Evolutionary conservation across 2,797 vertebrate genomes (phyloP), one percentile per base, ranked within the genome.

Genomic region (Muscicapa striata): DNA sequence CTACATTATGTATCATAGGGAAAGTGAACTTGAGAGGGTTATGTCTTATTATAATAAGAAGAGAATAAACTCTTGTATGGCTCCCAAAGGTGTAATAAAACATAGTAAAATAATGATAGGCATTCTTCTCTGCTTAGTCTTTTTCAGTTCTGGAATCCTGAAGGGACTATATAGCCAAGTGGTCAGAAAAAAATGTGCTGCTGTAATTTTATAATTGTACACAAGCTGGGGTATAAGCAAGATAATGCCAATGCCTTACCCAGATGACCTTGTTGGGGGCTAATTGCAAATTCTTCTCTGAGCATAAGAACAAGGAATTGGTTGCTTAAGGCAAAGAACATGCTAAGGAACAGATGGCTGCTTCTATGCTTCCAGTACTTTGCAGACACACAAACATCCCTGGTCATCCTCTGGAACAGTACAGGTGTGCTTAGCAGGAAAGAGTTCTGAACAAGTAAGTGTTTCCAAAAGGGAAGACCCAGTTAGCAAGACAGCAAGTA

Each of bases 301-400:
- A 94, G 86, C 77, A 57, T 27, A 41, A 89, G 91, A 95, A 88
- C 81, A 83, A 81, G 58, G 62, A 95, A 92, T 80, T 85, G 79
- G 57, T 92, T 95, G 94, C 95, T 95, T 92, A 78, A 95, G 90
- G 95, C 93, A 89, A 92, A 72, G 93, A 96, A 93, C 40, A 66
- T 62, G 36, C 72, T 83, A 85, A 93, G 69, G 89, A 95, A 48
- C 94, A 97, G 93, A 95, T 94, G 95, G 95, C 81, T 91, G 49
- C 40, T 77, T 76, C 73, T 82, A 3, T 67, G 85, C 63, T 70
- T 85, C 55, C 49, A 89, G 3, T 87, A 77, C 77, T 68, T 77
- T 79, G 52, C 81, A 92, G 68, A 82, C 2, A 8, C 36, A 87
- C 52, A 84, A 90, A 54, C 34, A 41, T 91, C 46, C 68, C 72